Evolutionary conservation across 1,140 invertebrate species (phyloP), one percentile per base, ranked within the genome.

Genomic region (Dendrolimus kikuchii): DNA sequence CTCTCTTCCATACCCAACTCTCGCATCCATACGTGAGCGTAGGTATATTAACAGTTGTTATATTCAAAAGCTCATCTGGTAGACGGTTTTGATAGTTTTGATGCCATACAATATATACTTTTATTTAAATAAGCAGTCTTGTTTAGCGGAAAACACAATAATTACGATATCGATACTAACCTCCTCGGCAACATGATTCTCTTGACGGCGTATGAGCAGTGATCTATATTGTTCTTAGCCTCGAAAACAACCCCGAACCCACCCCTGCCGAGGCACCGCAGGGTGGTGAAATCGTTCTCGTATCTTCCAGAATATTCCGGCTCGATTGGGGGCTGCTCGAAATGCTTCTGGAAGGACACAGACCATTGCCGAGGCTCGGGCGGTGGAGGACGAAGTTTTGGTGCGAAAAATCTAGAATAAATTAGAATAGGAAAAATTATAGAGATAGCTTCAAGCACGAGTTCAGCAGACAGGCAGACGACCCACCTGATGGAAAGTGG

Each of bases 191-290:
- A 86, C 5, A 92, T 91, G 47, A 99, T 99, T 68, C 97, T 91
- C 88, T 99, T 99, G 0, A 99, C 92, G 23, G 98, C 98, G 89
- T 99, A 99, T 61, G 93, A 90, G 68, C 95, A 94, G 71, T 98
- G 95, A 80, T 99, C 98, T 51, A 99, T 92, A 86, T 96, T 97
- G 79, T 99, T 98, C 76, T 91, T 94, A 0, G 95, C 96, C 82
- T 99, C 95, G 87, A 99, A 99, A 0, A 99, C 98, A 23, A 99
- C 93, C 0, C 98, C 98, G 88, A 98, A 99, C 0, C 97, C 98
- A n/a, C 98, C 98, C 71, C 92, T 92, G 0, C 97, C 97, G 0
- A 99, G 87, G 64, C 95, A 94, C 55, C 92, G 88, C 40, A 98
- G 79, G 5, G 94, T 92, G 38, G 95, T 93, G 84, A 98, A 99